Conservation (phyloP, 2,888 invertebrate species). For the Pammene aurita region DNA sequence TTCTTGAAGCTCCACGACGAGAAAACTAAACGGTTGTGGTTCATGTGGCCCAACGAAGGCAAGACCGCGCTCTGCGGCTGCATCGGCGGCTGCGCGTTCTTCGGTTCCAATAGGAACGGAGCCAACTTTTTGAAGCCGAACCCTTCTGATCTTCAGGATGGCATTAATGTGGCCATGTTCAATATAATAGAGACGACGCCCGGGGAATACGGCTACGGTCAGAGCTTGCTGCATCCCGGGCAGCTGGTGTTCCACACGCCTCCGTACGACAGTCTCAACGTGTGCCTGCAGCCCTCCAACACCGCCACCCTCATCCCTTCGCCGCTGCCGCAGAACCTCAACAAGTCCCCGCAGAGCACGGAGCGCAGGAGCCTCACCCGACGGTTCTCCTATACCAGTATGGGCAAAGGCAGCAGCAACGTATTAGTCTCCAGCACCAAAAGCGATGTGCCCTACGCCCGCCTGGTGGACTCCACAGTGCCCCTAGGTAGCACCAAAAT, state of each 20-base stretch:
- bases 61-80: conserved; percentile 94
- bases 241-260: conserved; percentile 95
- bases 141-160: conserved; percentile 90
- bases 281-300: conserved; percentile 87
- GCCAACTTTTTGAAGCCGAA: conserved; percentile 93
- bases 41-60: conserved; percentile 93
- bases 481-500: conserved; percentile 83
- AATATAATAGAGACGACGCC: conserved; percentile 87
- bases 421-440: conserved; percentile 74
- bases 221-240: conserved; percentile 94
- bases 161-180: conserved; percentile 91
- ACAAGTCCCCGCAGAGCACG: conserved; percentile 70
- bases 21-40: conserved; percentile 94
- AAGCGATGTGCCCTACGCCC: conserved; percentile 91
- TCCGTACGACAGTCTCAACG: conserved; percentile 91
- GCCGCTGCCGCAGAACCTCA: conserved; percentile 70
- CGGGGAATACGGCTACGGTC: conserved; percentile 95
- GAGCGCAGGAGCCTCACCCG: conserved; percentile 76
- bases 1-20: conserved; percentile 93
- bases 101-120: conserved; percentile 96
- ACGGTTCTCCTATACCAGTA: conserved; percentile 77
- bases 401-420: conserved; percentile 75
- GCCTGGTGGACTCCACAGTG: conserved; percentile 87
- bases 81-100: conserved; percentile 97
- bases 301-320: conserved; percentile 73